These are phyloP conservation scores for Pimephales promelas DNA, from an alignment of 2,113 vertebrate genomes.

Conservation along the genomic window DNA sequence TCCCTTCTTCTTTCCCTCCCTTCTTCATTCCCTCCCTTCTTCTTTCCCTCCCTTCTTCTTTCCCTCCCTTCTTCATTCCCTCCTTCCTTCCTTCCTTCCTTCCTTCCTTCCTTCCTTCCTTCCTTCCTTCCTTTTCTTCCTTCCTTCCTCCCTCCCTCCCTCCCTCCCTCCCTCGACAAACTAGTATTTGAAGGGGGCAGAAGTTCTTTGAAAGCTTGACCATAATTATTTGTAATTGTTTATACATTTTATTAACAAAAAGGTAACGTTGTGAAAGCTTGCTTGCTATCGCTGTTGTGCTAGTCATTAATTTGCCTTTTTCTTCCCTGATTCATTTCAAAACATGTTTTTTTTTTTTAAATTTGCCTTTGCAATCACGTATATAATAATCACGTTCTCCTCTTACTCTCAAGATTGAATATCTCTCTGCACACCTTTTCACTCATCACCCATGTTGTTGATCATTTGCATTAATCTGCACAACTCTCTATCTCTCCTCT, in stretches of 20 bases:
- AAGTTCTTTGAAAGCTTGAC: neutral
- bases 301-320: neutral
- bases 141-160: neutral
- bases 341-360: neutral
- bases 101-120: neutral
- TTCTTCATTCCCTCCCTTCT: neutral
- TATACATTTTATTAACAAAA: neutral
- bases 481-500: neutral
- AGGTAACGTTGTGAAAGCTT: neutral
- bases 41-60: neutral
- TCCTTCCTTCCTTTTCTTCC: neutral
- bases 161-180: neutral
- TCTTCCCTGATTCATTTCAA: neutral
- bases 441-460: conserved; percentile 15
- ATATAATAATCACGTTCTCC: neutral
- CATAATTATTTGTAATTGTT: neutral
- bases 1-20: neutral
- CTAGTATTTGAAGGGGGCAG: neutral
- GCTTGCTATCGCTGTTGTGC: neutral
- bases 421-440: conserved; percentile 26
- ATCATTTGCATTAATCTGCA: conserved; percentile 30
- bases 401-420: conserved; percentile 19
- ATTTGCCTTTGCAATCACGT: neutral
- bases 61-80: neutral
- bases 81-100: neutral